Evolutionary conservation across 2,113 vertebrate species (phyloP), one percentile per base, ranked within the genome.

Genomic region (Sorex fumeus): DNA sequence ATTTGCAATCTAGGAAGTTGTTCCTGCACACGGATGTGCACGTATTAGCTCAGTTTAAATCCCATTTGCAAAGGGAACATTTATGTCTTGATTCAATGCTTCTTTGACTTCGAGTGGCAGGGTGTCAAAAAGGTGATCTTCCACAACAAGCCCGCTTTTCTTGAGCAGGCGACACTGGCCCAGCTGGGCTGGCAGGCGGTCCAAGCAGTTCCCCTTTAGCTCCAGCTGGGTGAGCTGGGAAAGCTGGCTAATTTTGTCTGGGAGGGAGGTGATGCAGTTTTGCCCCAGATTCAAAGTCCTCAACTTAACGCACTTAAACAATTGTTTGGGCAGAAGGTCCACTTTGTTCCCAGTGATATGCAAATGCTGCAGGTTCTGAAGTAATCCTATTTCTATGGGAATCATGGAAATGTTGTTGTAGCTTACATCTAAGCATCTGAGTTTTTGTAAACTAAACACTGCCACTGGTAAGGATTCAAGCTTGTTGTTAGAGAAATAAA

Each of bases 401-500:
- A 99, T 98, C 50, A 96, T 92, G 0, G 95, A 97, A 43, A 99
- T 98, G 50, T 98, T 98, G 95, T 99, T 99, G 96, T 99, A 98
- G 97, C 99, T 99, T 45, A 99, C 97, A 74, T 99, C 99, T 40
- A 99, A 98, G 97, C 98, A 98, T 95, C 99, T 97, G 93, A 99
- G 98, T 97, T 99, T 99, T 94, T 98, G 98, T 97, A 99, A 98
- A 97, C 97, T 98, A 96, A 99, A 99, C 89, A 99, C 98, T 6
- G 99, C 98, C 4, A 97, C 95, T 4, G 99, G 99, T 82, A 99
- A 97, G 62, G 98, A 98, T 93, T 99, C 99, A 0, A 99, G 98
- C 97, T 99, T 99, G 98, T 99, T 99, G 97, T 99, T 99, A 60
- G 99, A 99, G 91, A 99, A 98, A 96, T 99, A 99, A 88, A 99